Conservation (phyloP, 2,113 vertebrate species). For the Polypterus senegalus region DNA sequence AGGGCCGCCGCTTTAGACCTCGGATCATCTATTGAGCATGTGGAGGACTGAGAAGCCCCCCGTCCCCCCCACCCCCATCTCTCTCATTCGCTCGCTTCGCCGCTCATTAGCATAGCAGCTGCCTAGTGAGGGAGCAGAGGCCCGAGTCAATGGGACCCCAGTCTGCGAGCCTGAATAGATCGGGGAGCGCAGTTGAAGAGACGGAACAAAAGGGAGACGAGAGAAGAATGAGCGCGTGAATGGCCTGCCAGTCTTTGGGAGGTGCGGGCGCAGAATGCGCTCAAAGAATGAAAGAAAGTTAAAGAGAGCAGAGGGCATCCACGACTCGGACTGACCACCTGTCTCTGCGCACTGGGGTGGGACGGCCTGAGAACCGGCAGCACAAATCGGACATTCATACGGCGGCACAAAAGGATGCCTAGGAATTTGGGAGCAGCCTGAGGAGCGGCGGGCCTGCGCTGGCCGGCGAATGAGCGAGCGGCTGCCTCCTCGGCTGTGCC, state of each 20-base stretch:
- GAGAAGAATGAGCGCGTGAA: slow-evolving; percentile 55
- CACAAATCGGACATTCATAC: no score
- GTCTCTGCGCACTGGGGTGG: slow-evolving; percentile 29
- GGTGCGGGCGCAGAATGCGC: slow-evolving; percentile 55
- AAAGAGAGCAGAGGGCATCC: slow-evolving; percentile 52
- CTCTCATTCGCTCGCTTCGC: slow-evolving; percentile 36
- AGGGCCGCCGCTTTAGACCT: slow-evolving; percentile 46
- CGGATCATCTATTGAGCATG: slow-evolving; percentile 57
- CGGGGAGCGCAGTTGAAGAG: slow-evolving; percentile 51
- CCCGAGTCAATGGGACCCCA: slow-evolving; percentile 54
- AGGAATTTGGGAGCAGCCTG: no score
- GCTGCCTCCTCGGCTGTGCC: no score
- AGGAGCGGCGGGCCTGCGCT: no score
- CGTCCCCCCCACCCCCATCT: slow-evolving; percentile 23
- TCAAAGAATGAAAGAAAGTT: slow-evolving; percentile 61
- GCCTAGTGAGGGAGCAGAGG: slow-evolving; percentile 64
- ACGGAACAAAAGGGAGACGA: slow-evolving; percentile 50
- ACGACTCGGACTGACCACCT: slow-evolving; percentile 52
- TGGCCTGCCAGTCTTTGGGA: slow-evolving; percentile 52
- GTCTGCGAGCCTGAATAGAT: slow-evolving; percentile 77
- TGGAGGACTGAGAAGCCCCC: slow-evolving; percentile 48
- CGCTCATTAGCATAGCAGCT: slow-evolving; percentile 96
- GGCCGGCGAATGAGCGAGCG: no score
- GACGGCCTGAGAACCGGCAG: no score
- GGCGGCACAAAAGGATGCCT: no score